Conservation (phyloP, 2,888 invertebrate species). For the Nemoura dubitans region DNA sequence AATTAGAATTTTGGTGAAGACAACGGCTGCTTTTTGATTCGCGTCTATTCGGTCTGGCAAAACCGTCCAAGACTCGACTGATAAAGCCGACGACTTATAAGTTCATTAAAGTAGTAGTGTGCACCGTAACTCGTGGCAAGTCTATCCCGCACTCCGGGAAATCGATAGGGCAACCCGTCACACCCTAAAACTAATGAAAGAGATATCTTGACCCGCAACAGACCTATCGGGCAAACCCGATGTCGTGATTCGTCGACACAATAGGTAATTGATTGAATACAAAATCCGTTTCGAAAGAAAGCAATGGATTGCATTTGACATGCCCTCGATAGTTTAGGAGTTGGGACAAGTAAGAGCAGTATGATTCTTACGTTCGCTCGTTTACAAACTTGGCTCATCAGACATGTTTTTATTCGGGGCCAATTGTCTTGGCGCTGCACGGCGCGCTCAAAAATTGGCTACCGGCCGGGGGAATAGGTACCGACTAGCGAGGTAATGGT, state of each 20-base stretch:
- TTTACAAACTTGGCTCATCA: background rate
- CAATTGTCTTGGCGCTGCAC: background rate
- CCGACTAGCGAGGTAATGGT: background rate
- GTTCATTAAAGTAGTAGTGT: background rate
- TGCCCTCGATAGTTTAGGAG: constrained; percentile 3
- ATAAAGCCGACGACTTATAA: background rate
- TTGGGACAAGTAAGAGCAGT: background rate
- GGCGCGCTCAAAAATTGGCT: background rate
- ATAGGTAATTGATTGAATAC: background rate
- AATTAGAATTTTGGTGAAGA: background rate
- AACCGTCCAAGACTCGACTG: background rate
- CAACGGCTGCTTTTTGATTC: background rate
- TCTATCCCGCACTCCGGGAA: background rate
- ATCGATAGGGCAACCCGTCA: constrained; percentile 22
- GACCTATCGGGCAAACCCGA: background rate
- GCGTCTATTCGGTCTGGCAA: background rate
- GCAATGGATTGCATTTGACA: background rate
- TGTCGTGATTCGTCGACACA: background rate
- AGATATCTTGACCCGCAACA: background rate
- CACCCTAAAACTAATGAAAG: constrained; percentile 24
- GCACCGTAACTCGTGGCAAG: background rate
- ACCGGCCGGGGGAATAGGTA: background rate
- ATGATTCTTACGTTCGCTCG: background rate
- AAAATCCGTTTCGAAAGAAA: background rate
- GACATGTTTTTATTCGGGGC: background rate